Base-by-base conservation (phyloP, 92 coral and sea anemone species). In the Zoanthus sociatus region DNA sequence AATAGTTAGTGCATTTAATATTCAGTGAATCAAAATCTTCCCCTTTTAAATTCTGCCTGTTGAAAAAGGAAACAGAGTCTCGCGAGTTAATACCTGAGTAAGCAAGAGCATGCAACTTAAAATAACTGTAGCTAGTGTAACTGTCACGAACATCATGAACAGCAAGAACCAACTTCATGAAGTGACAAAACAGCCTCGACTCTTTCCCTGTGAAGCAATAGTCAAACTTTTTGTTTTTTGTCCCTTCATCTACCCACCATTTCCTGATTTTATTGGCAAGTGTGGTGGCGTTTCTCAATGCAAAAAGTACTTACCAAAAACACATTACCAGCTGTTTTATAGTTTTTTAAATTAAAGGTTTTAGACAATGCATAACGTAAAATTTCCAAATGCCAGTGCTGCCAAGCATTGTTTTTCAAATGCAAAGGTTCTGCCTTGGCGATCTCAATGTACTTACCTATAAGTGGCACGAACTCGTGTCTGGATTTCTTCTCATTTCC, bases 1-100 rank as follows among this genome's bases (percentile, higher is more conserved):
- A 74, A 51, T 32, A 74, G 77, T 76, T 85, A 44, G 46, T 73
- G 17, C 88, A 73, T 7, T 46, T 31, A 48, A 3, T 21, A 12
- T 55, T 69, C 47, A 85, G 82, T 32, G 71, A 64, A 30, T 72
- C 46, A 16, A 76, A 76, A 3, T 86, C 89, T 26, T 76, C 60
- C 17, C 64, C 66, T 55, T 85, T 61, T 30, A 83, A 32, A 21
- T 76, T 45, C 68, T 83, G 72, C 87, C 88, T 92, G 79, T 87
- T 88, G 86, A 89, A 90, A 45, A 88, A 83, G 45, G 92, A 91
- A 63, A 88, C 87, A 82, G 89, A 48, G 79, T 91, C 82, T 78
- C 84, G 78, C 42, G 88, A 63, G 30, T 84, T 88, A 18, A 91
- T 72, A 20, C 66, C 88, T 76, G 86, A 83, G 89, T 7, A 88